phyloP scores from a whole-genome alignment of 1,140 invertebrate genomes.

The Camponotus vicinus region DNA sequence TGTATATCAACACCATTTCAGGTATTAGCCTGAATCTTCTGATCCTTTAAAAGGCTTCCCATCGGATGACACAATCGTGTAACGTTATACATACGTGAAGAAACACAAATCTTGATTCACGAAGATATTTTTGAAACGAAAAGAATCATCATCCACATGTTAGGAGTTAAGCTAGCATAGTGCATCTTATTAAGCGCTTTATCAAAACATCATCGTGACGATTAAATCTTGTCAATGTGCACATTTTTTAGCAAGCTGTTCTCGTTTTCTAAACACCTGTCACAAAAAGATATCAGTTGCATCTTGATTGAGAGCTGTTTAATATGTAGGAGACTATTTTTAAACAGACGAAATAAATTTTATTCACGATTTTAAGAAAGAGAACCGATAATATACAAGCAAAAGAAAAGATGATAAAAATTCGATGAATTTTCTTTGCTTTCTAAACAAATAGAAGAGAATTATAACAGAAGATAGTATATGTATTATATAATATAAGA shows the following conservation, averaged over 20 bases:
- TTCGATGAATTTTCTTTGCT: background rate
- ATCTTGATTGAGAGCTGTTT: slow-evolving; percentile 11
- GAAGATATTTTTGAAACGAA: background rate
- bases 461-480: background rate
- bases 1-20: slow-evolving; percentile 59
- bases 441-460: background rate
- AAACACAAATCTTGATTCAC: slow-evolving; percentile 64
- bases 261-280: slow-evolving; percentile 9
- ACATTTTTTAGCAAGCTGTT: slow-evolving; percentile 18
- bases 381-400: background rate
- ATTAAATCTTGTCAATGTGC: slow-evolving; percentile 16
- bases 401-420: background rate
- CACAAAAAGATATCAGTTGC: background rate
- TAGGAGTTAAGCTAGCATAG: slow-evolving; percentile 7
- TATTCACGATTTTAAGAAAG: background rate
- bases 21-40: slow-evolving; percentile 52
- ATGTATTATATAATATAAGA: too few species aligned
- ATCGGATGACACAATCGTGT: slow-evolving; percentile 28
- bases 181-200: slow-evolving; percentile 16
- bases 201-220: slow-evolving; percentile 24
- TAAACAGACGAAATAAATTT: background rate
- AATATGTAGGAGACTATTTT: background rate
- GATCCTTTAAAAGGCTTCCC: slow-evolving; percentile 36
- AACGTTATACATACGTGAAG: background rate
- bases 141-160: background rate